These are phyloP conservation scores for Danaus plexippus DNA, from an alignment of 1,140 invertebrate genomes.

Conservation along the genomic window DNA sequence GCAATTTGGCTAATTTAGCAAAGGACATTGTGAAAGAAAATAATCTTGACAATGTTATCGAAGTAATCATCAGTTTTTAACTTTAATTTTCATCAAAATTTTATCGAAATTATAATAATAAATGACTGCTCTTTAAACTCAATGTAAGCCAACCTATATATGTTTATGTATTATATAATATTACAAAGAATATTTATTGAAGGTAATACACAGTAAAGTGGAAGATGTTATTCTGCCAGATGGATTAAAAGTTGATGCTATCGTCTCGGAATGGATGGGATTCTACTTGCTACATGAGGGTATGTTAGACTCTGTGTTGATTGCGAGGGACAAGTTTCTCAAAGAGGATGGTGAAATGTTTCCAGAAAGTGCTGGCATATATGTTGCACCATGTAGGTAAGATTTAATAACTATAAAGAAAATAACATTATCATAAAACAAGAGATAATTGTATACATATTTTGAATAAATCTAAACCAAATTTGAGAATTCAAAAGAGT, in stretches of 20 bases:
- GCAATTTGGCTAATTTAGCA: constrained; percentile 89
- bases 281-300: constrained; percentile 98
- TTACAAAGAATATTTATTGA: constrained; percentile 8
- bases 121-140: too few relatives aligned
- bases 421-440: too few relatives aligned
- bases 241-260: constrained; percentile 92
- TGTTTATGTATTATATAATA: neutral
- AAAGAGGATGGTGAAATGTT: constrained; percentile 81
- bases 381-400: constrained; percentile 78
- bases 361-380: constrained; percentile 75
- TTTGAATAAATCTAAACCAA: too few relatives aligned
- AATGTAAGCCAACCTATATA: too few relatives aligned
- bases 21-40: constrained; percentile 88
- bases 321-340: constrained; percentile 94
- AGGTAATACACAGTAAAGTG: constrained; percentile 81
- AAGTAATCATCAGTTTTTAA: constrained; percentile 53
- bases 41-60: constrained; percentile 70
- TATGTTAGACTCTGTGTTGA: constrained; percentile 94
- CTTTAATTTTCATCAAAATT: constrained; percentile 6
- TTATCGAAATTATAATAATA: too few relatives aligned
- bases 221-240: constrained; percentile 83
- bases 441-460: too few relatives aligned
- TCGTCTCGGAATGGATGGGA: constrained; percentile 99
- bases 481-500: constrained; percentile 15
- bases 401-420: too few relatives aligned